Evolutionary conservation across 37 sponge, comb jelly and placozoan species (phyloP), one percentile per base, ranked within the genome.

Genomic region (Eunapius fragilis): DNA sequence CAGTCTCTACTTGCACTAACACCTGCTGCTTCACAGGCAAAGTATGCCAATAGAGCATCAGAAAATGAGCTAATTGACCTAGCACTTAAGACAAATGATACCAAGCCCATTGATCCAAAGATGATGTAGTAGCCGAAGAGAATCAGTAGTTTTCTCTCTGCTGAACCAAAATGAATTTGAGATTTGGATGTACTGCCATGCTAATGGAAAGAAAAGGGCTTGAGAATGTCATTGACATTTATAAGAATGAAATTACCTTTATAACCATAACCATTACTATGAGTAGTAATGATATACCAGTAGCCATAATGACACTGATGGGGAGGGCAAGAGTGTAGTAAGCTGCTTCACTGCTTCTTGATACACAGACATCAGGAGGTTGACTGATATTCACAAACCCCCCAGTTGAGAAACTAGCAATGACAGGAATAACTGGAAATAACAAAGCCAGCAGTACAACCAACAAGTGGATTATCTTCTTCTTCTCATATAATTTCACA

Each of bases 71-170:
- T 19, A 58, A 58, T 19, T 4, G 7, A 13, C 14, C 14, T 58
- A 17, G 58, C 14, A 58, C 14, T 58, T 58, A 58, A 4, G 6
- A 19, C 58, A 58, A 58, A 58, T 58, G 58, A 12, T 58, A 11
- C 17, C 7, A 58, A 19, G 58, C 19, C 58, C 58, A 13, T 19
- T 10, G 58, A 4, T 50, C 58, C 50, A n/a, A 80, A 13, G 11
- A 49, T 4, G 10, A 80, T 10, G 23, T 80, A 80, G 28, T 80
- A 80, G 27, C 48, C 6, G 80, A 80, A 50, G 13, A 80, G 48
- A 10, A 80, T 10, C 11, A 80, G 25, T 25, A 80, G 49, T 31
- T 80, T 80, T 49, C 36, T 58, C 31, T 80, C 80, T 80, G 80
- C 80, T 25, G 80, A 67, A 7, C 27, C 22, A 25, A 80, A 2